Conservation (phyloP, 2,888 invertebrate species). For the Elegia similella region DNA sequence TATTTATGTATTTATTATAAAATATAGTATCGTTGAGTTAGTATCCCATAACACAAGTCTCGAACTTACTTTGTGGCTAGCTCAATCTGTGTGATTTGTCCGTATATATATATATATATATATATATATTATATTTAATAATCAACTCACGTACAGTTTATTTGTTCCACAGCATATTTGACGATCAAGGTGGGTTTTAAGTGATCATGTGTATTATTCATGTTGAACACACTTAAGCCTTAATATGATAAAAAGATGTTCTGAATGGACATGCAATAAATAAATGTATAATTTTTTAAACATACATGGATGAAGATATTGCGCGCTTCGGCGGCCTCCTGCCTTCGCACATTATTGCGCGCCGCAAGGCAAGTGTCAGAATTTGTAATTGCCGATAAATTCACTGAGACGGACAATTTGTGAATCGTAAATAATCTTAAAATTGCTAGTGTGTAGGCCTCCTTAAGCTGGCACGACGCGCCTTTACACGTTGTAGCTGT, state of each 20-base stretch:
- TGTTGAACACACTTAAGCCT: neutral
- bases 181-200: neutral
- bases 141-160: too few relatives aligned
- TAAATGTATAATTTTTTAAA: conserved; percentile 16
- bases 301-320: conserved; percentile 17
- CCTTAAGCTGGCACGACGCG: conserved; percentile 8
- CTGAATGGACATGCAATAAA: conserved; percentile 2
- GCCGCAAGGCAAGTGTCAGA: conserved; percentile 26
- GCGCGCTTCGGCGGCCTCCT: conserved; percentile 1
- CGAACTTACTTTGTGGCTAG: too few relatives aligned
- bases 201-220: too few relatives aligned
- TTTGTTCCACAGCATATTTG: neutral
- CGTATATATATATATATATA: too few relatives aligned
- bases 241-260: conserved; percentile 1
- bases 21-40: too few relatives aligned
- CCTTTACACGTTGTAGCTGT: neutral
- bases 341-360: conserved; percentile 14
- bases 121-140: too few relatives aligned
- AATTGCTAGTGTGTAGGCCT: conserved; percentile 22
- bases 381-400: conserved; percentile 39
- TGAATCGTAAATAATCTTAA: conserved; percentile 37
- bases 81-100: too few relatives aligned
- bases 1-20: too few relatives aligned
- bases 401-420: conserved; percentile 32
- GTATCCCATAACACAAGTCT: too few relatives aligned